Evolutionary conservation across 2,113 vertebrate species (phyloP), one percentile per base, ranked within the genome.

Genomic region (Crotalus horridus): DNA sequence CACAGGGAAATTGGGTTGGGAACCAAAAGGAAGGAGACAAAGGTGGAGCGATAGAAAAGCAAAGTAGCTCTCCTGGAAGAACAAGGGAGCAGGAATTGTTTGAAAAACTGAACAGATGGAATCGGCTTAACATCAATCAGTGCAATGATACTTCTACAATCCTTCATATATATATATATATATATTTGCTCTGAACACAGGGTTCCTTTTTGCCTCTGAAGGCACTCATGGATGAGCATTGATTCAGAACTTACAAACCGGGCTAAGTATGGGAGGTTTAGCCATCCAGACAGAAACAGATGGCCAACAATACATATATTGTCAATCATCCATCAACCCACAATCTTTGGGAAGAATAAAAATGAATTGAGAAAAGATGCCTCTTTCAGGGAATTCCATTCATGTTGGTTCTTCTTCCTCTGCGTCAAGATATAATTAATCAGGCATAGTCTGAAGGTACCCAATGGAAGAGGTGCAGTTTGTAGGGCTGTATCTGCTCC

Each of bases 61-160:
- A 51, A 4, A 3, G 1, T 43, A 53, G 69, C 46, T 21, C 9
- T 1, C 43, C 17, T 0, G 0, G 5, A 59, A 0, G 1, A 88
- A 89, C 0, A 0, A 0, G 81, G 43, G 64, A 85, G 87, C 3
- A 6, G 33, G 43, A 39, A 54, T 6, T 2, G 29, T 29, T 29
- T 54, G 26, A 48, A 55, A 59, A 86, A 48, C 74, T 4, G 33
- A 48, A 48, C 48, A 46, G 81, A 33, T 74, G 90, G 69, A 81
- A 54, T 81, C 2, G 51, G 26, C 9, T 43, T 13, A n/a, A 29
- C 23, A 59, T 43, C 6, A 55, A 88, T 88, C 13, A 26, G 54
- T 33, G 87, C 46, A 33, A 74, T 46, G 33, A 17, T 85, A 26
- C 39, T 15, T 17, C 85, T 58, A 43, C 48, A 56, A 13, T 23